Evolutionary conservation across 2,797 vertebrate genomes (phyloP).

Genomic region (Squalus acanthias): DNA sequence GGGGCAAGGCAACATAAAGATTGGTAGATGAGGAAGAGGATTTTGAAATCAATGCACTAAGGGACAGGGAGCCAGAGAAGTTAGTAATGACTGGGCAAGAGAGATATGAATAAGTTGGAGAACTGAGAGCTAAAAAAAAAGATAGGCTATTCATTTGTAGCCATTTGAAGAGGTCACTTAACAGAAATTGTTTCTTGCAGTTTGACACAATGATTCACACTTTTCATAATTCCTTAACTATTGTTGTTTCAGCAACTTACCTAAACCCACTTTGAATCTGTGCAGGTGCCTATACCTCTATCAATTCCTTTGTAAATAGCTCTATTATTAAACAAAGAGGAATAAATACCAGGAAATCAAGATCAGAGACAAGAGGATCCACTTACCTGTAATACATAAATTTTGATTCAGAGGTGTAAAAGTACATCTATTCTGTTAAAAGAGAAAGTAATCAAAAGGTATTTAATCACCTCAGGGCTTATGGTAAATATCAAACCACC

Average conservation of each 20-base stretch:
- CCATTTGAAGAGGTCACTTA: too few relatives aligned
- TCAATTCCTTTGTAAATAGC: neutral
- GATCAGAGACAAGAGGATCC: neutral
- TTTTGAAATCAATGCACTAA: too few relatives aligned
- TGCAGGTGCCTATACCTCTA: neutral
- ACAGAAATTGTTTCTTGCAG: too few relatives aligned
- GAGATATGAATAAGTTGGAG: too few relatives aligned
- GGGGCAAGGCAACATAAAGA: too few relatives aligned
- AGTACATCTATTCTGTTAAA: neutral
- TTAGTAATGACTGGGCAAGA: too few relatives aligned
- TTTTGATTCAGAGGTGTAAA: neutral
- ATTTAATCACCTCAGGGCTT: neutral
- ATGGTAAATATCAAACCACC: neutral
- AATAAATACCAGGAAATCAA: neutral
- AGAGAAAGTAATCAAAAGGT: neutral
- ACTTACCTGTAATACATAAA: neutral
- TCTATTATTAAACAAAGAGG: neutral
- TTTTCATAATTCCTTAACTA: too few relatives aligned
- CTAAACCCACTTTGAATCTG: neutral
- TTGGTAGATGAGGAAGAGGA: too few relatives aligned
- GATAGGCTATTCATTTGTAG: too few relatives aligned
- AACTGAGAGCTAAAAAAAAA: too few relatives aligned
- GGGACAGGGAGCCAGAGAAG: too few relatives aligned
- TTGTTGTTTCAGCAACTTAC: neutral
- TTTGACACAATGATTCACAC: too few relatives aligned